These are phyloP conservation scores for Scomber japonicus DNA, from an alignment of 2,113 vertebrate species.

Conservation along the genomic window DNA sequence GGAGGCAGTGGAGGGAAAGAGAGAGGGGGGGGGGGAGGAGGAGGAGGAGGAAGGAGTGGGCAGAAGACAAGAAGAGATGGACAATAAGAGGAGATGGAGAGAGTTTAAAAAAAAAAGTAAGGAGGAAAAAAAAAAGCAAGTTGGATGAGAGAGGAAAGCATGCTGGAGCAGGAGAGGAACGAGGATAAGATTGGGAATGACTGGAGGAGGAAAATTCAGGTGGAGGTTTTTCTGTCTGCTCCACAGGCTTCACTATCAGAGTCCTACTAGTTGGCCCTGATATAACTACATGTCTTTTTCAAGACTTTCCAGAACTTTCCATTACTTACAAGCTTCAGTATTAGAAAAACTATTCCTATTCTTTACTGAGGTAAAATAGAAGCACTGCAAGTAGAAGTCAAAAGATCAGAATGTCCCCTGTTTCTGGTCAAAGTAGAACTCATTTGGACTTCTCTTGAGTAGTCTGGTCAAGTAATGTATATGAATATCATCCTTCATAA, in stretches of 20 bases:
- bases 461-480: neutral
- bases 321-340: neutral
- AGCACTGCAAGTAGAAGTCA: no score
- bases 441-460: neutral
- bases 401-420: neutral
- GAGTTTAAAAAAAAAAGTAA: neutral
- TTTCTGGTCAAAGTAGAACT: neutral
- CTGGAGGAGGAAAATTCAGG: no score
- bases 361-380: neutral
- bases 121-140: neutral
- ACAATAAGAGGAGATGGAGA: neutral
- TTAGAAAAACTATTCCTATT: neutral
- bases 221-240: neutral
- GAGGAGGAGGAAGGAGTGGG: neutral
- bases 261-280: no score
- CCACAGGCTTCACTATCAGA: neutral
- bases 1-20: conserved; percentile 1
- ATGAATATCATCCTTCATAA: neutral
- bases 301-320: no score
- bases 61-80: neutral
- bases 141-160: neutral
- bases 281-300: no score
- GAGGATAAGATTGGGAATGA: neutral
- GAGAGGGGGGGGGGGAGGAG: neutral
- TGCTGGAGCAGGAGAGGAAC: neutral